Percentiles rank a stretch among this genome's conserved stretches.
Evolutionary conservation across 35 echinoderm and acorn worm species (phyloP).

Genomic region (Ophiothrix spiculata): DNA sequence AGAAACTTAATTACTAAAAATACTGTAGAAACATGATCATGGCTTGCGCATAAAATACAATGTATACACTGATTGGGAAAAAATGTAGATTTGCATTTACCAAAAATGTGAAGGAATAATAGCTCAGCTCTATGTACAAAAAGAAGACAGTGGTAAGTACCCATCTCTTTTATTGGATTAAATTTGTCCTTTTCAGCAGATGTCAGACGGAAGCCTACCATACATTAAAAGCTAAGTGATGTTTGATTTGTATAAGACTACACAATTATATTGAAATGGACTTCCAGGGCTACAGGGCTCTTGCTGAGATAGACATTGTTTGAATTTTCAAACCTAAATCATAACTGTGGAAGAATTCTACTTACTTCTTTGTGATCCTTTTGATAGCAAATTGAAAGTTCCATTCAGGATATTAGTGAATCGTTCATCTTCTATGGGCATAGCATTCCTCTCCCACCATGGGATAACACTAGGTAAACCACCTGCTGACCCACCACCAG

Average conservation of each 20-base stretch:
- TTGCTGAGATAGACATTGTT: neutral
- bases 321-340: neutral
- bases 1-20: no score
- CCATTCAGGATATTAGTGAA: conserved; percentile 80
- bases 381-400: conserved; percentile 72
- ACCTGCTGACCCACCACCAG: conserved; percentile 69
- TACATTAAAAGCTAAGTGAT: neutral
- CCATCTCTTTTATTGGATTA: no score
- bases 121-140: no score
- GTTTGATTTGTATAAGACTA: neutral
- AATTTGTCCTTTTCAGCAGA: no score
- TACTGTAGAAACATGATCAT: no score
- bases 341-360: neutral
- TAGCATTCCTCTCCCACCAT: conserved; percentile 83
- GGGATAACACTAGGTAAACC: conserved; percentile 77
- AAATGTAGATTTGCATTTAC: no score
- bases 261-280: neutral
- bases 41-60: no score
- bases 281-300: neutral
- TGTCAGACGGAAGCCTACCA: neutral
- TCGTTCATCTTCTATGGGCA: conserved; percentile 50
- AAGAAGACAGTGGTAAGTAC: no score
- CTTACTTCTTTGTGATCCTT: conserved; percentile 71
- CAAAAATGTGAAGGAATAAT: no score
- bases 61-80: no score